These are phyloP conservation scores for Sciurus carolinensis DNA, from an alignment of 2,797 vertebrate genomes.

Conservation along the genomic window DNA sequence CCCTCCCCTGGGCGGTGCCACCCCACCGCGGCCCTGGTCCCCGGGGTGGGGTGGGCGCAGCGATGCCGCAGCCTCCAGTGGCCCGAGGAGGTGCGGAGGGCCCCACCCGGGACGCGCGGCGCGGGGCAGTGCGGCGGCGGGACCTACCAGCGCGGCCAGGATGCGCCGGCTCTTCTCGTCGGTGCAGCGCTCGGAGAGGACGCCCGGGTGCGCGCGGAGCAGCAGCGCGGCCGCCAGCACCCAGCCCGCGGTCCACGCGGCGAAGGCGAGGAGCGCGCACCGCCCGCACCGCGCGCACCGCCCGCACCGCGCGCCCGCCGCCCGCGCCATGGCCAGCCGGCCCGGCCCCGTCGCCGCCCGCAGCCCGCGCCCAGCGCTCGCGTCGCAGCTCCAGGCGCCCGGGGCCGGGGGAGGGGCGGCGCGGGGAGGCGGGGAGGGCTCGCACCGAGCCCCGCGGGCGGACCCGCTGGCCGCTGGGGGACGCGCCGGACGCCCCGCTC, in stretches of 20 bases:
- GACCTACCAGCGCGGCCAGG: constrained; percentile 95
- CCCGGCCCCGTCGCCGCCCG: constrained; percentile 78
- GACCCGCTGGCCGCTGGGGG: neutral
- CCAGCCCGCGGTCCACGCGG: constrained; percentile 94
- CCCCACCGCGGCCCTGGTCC: neutral
- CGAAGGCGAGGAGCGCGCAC: constrained; percentile 90
- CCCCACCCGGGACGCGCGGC: neutral
- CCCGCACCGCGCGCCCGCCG: neutral
- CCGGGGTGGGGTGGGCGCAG: neutral
- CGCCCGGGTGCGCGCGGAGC: constrained; percentile 92
- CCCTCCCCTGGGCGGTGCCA: neutral
- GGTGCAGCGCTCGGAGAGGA: constrained; percentile 95
- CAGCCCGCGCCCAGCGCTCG: neutral
- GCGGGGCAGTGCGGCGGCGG: neutral
- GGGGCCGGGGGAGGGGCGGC: neutral
- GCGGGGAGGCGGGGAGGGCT: neutral
- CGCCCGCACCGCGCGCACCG: constrained; percentile 86
- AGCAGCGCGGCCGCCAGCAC: constrained; percentile 91
- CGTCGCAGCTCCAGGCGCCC: neutral
- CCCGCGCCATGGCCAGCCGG: neutral
- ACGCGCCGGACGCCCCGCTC: neutral
- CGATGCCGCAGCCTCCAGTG: neutral
- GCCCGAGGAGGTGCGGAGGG: neutral
- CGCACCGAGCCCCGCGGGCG: neutral
- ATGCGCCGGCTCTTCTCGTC: constrained; percentile 94